phyloP scores from a whole-genome alignment of 2,113 vertebrate genomes.

The Entomyzon cyanotis region DNA sequence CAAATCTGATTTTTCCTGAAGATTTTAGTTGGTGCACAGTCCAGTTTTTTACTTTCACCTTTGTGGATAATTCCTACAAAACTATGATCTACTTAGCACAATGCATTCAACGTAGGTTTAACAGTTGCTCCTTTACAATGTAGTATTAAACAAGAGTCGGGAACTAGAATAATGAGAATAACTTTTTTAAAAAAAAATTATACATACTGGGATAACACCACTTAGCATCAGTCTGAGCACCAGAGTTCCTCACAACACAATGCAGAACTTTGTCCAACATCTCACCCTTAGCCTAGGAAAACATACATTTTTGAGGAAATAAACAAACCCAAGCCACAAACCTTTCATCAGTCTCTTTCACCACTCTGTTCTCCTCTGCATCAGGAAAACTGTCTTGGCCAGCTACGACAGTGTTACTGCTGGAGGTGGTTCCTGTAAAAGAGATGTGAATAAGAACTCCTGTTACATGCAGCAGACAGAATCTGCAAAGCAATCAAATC shows the following conservation, averaged over 20 bases:
- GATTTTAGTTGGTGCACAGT: not conserved
- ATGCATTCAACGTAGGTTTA: not conserved
- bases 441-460: not conserved
- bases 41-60: not conserved
- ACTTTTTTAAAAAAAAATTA: not conserved
- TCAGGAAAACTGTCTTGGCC: slow-evolving; percentile 92
- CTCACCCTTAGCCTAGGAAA: not conserved
- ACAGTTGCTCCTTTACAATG: not conserved
- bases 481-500: not conserved
- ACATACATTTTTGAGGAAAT: not conserved
- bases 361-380: slow-evolving; percentile 84
- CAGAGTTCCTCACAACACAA: not conserved
- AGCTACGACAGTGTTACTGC: slow-evolving; percentile 94
- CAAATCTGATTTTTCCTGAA: not conserved
- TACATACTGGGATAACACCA: rapidly evolving
- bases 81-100: not conserved
- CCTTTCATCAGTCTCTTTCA: slow-evolving; percentile 92
- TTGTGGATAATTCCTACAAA: not conserved
- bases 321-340: slow-evolving; percentile 39
- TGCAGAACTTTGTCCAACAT: not conserved
- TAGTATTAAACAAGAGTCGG: not conserved
- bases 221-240: not conserved
- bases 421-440: slow-evolving; percentile 90
- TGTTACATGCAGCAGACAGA: not conserved
- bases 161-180: not conserved